phyloP scores from a whole-genome alignment of 2,113 vertebrate genomes.

The Misgurnus anguillicaudatus region DNA sequence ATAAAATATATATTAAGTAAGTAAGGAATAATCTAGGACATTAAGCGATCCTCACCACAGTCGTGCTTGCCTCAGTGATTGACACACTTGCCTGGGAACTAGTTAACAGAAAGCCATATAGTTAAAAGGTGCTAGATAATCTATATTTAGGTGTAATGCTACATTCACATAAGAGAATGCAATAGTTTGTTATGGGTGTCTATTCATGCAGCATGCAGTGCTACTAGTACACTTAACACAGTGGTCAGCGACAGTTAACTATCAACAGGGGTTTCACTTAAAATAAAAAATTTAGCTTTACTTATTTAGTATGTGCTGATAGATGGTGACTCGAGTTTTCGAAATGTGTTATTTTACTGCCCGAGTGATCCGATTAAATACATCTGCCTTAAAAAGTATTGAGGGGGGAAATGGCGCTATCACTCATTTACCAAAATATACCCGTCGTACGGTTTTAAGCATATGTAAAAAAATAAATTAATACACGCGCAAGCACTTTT shows the following conservation, averaged over 20 bases:
- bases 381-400: constrained; percentile 63
- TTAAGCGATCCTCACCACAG: constrained; percentile 63
- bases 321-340: constrained; percentile 23
- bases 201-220: constrained; percentile 78
- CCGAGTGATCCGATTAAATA: constrained; percentile 54
- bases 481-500: constrained; percentile 52
- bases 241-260: constrained; percentile 71
- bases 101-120: constrained; percentile 82
- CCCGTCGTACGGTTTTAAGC: constrained; percentile 49
- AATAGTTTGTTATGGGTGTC: constrained; percentile 78
- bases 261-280: constrained; percentile 41
- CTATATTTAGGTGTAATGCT: constrained; percentile 77
- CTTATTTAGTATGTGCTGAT: constrained; percentile 32
- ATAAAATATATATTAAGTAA: constrained; percentile 18
- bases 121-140: constrained; percentile 83
- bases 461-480: constrained; percentile 44
- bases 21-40: background rate
- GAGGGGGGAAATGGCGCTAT: constrained; percentile 34
- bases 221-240: constrained; percentile 67
- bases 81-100: constrained; percentile 79
- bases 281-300: constrained; percentile 40
- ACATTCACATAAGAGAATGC: constrained; percentile 79
- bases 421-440: constrained; percentile 59
- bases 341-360: constrained; percentile 46
- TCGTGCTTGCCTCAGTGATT: constrained; percentile 75